A percentile compares a stretch with the other conserved stretches of the same genome.
phyloP scores from a whole-genome alignment of 2,113 vertebrate genomes.

The Aptenodytes patagonicus region DNA sequence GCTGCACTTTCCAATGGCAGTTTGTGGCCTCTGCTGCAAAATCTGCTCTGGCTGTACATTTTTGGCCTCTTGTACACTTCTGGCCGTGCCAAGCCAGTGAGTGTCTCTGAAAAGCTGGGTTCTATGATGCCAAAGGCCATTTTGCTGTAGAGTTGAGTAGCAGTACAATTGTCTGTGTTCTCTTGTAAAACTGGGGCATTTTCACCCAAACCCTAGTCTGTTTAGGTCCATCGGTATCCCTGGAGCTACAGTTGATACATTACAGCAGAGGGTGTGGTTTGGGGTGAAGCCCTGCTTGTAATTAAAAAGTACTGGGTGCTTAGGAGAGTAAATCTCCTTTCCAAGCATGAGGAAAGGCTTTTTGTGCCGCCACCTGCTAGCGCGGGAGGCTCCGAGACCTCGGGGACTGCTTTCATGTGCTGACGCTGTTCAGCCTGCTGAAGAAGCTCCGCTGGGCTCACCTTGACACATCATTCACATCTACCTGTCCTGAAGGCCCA shows the following conservation, averaged over 20 bases:
- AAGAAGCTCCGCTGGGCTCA: neutral
- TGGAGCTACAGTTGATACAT: neutral
- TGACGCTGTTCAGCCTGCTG: neutral
- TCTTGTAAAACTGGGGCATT: too few species aligned
- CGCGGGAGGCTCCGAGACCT: neutral
- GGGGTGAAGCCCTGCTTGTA: neutral
- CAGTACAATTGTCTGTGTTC: accelerated
- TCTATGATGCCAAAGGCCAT: neutral
- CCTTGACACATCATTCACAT: neutral
- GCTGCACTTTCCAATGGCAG: neutral
- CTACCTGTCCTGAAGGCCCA: neutral
- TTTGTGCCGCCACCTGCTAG: neutral
- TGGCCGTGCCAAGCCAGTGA: neutral
- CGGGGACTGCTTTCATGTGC: neutral
- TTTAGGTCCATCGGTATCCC: neutral
- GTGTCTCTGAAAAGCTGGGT: neutral
- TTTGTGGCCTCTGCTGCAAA: neutral
- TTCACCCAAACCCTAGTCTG: too few species aligned
- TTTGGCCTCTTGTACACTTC: neutral
- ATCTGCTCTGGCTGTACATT: neutral
- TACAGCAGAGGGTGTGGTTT: neutral
- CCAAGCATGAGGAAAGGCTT: neutral
- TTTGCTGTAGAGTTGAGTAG: too few species aligned
- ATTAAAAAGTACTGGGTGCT: too few species aligned
- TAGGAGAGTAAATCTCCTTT: neutral